Conservation (phyloP, 2,797 vertebrate genomes). For the Ctenosaura bakeri region DNA sequence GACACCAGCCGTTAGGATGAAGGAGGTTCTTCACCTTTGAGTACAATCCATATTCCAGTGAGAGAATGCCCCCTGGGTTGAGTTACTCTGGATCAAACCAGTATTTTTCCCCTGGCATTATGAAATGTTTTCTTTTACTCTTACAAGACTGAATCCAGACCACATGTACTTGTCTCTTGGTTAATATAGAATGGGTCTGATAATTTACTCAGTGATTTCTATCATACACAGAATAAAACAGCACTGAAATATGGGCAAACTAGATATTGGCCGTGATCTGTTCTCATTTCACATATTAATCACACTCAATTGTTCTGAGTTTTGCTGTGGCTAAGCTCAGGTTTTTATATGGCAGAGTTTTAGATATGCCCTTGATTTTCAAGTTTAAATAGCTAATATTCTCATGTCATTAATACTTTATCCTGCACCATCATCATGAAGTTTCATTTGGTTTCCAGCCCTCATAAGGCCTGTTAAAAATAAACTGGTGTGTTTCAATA, state of each 20-base stretch:
- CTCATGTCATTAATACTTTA: not conserved
- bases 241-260: not conserved
- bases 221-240: too few species aligned
- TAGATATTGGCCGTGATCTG: not conserved
- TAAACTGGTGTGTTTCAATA: not conserved
- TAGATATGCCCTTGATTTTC: not conserved
- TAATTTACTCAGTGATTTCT: not conserved
- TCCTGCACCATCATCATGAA: not conserved
- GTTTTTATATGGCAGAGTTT: not conserved
- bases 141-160: slow-evolving; percentile 53
- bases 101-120: not conserved
- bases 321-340: not conserved
- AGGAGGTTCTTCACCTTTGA: too few species aligned
- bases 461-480: not conserved
- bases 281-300: not conserved
- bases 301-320: not conserved
- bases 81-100: too few species aligned
- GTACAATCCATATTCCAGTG: not conserved
- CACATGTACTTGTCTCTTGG: not conserved
- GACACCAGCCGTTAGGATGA: too few species aligned
- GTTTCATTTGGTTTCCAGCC: not conserved
- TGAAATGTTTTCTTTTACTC: slow-evolving; percentile 18
- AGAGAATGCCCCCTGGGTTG: not conserved
- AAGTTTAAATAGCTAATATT: not conserved
- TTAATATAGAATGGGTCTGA: not conserved